Percentiles rank a stretch among this genome's conserved stretches.
Evolutionary conservation across 2,888 invertebrate species (phyloP).

Genomic region (Caradrina kadenii): DNA sequence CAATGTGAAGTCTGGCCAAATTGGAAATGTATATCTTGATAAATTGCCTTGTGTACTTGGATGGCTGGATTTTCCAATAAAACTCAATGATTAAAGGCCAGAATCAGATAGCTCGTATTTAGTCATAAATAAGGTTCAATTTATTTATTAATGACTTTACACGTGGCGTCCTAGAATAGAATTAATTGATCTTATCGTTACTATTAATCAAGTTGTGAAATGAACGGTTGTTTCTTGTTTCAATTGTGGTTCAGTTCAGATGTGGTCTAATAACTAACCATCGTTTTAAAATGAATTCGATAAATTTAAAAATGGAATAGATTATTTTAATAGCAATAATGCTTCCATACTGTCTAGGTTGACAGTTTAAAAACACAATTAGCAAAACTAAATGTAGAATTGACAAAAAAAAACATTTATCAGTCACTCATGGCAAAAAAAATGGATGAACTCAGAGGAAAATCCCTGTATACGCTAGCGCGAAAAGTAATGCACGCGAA

Average conservation of each 20-base stretch:
- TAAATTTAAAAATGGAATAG: background rate
- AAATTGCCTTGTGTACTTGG: no score
- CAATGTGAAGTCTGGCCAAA: no score
- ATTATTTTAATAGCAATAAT: no score
- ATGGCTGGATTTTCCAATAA: no score
- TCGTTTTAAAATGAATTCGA: conserved; percentile 3
- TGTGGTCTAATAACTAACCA: background rate
- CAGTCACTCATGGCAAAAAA: no score
- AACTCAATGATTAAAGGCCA: background rate
- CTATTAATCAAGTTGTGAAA: background rate
- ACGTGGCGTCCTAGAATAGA: conserved; percentile 6
- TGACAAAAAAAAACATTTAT: no score
- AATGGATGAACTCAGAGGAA: no score
- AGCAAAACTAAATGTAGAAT: no score
- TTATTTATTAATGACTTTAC: conserved; percentile 2
- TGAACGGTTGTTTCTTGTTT: background rate
- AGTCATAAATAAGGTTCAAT: background rate
- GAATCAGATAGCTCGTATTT: background rate
- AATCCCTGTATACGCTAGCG: no score
- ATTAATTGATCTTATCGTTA: conserved; percentile 10
- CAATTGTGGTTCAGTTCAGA: background rate
- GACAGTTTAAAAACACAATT: no score
- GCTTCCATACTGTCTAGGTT: no score
- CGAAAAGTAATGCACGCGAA: no score
- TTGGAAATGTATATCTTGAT: background rate